A percentile compares a stretch with the other conserved stretches of the same genome.
Conservation (phyloP, 2,888 invertebrate species). For the Dynastes maya region DNA sequence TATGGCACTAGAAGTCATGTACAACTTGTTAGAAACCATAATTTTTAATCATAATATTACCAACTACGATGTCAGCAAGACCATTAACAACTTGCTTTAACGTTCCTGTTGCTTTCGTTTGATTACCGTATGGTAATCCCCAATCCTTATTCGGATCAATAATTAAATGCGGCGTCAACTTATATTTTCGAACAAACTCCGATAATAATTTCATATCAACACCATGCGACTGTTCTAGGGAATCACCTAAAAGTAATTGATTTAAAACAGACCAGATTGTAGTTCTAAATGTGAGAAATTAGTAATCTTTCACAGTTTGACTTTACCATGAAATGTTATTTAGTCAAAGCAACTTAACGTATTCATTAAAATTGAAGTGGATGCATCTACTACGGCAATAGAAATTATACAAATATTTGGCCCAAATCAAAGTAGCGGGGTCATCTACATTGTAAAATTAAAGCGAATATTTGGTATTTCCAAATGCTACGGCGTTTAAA, state of each 20-base stretch:
- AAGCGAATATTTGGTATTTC: too few relatives aligned
- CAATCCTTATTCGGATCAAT: constrained; percentile 23
- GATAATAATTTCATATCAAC: constrained; percentile 30
- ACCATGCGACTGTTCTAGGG: constrained; percentile 27
- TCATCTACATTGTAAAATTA: too few relatives aligned
- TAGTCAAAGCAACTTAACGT: too few relatives aligned
- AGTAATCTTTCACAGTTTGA: too few relatives aligned
- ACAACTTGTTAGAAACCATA: background rate
- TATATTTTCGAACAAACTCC: constrained; percentile 31
- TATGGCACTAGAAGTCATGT: background rate
- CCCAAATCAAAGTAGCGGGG: too few relatives aligned
- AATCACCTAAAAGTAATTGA: constrained; percentile 17
- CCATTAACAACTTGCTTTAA: constrained; percentile 32
- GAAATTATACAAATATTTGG: too few relatives aligned
- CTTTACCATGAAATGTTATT: too few relatives aligned
- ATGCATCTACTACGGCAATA: too few relatives aligned
- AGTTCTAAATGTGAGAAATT: too few relatives aligned
- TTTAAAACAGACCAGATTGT: background rate
- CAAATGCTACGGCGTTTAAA: too few relatives aligned
- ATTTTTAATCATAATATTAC: background rate
- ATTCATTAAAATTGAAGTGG: too few relatives aligned
- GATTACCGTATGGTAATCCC: constrained; percentile 28
- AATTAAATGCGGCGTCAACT: constrained; percentile 20
- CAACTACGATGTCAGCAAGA: constrained; percentile 29
- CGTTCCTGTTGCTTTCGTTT: constrained; percentile 20